Evolutionary conservation across 2,888 invertebrate genomes (phyloP), one percentile per base, ranked within the genome.

Genomic region (Odontocerum albicorne): DNA sequence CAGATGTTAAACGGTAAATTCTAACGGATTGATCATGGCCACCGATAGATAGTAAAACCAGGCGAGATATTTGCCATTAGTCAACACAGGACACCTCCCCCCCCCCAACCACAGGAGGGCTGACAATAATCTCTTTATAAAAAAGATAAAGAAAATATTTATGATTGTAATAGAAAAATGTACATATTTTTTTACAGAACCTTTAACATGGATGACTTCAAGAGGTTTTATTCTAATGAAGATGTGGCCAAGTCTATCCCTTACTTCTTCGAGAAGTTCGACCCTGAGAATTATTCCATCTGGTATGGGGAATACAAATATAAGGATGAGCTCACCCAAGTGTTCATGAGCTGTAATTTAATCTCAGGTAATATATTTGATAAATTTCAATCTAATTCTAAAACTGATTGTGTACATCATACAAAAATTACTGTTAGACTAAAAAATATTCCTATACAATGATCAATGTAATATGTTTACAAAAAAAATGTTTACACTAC

Each of bases 301-400:
- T 99, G 99, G 99, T 86, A 83, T 62, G 89, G 93, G 47, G 96
- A 97, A 80, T 99, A 99, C 83, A 96, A 96, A 75, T 98, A 92
- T 76, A 89, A 90, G 57, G 82, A 94, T 57, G 97, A 99, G 71
- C 83, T 98, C 16, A 80, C 88, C 62, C 90, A 92, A 74, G 86
- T 90, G 38, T 98, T 96, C 81, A 98, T 98, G 98, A 95, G 94
- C 72, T 96, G 96, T 75, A 99, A 99, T 79, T 86, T 99, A 55
- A 96, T 99, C 70, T 85, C 90, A 61, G 94, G 90, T 88, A 66
- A 65, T 72, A 65, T 32, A 22, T 31, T 2, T 12, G n/a, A 32
- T 12, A 42, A n/a, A 4, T 6, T 27, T 7, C 27, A 27, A 7
- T 27, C 8, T 27, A 7, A 8, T 27, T 7, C 6, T 7, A 27